These are phyloP conservation scores for Agapornis roseicollis DNA, from an alignment of 2,113 vertebrate genomes.

Conservation along the genomic window DNA sequence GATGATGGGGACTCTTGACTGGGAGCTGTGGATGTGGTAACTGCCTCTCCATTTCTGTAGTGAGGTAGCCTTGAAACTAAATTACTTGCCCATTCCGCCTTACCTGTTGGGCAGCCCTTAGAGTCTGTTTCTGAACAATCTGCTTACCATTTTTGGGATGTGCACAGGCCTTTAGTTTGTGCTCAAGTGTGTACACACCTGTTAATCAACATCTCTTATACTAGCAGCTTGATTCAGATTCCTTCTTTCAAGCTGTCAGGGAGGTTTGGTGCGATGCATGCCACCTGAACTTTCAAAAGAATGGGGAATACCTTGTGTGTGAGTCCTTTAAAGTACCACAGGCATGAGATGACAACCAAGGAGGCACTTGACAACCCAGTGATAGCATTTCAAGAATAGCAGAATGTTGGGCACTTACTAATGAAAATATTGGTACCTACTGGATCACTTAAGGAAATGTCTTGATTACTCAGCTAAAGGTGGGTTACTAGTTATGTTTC, in stretches of 20 bases:
- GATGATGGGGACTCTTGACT: neutral
- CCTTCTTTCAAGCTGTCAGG: neutral
- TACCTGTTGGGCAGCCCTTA: neutral
- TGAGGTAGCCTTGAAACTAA: neutral
- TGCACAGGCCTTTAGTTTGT: neutral
- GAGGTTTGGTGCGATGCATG: neutral
- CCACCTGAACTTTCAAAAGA: neutral
- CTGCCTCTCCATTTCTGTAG: neutral
- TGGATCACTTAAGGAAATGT: neutral
- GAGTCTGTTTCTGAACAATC: neutral
- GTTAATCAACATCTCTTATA: neutral
- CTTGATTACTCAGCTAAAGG: neutral
- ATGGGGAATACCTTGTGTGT: neutral
- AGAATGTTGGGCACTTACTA: neutral
- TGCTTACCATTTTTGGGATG: neutral
- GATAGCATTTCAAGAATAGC: neutral
- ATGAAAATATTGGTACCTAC: neutral
- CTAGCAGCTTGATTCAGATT: neutral
- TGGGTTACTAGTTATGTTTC: neutral
- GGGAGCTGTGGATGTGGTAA: neutral
- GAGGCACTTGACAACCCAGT: neutral
- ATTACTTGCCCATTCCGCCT: neutral
- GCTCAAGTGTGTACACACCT: neutral
- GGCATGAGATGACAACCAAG: neutral
- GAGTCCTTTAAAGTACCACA: neutral